Evolutionary conservation across 2,113 vertebrate genomes (phyloP).

Genomic region (Rhombomys opimus): DNA sequence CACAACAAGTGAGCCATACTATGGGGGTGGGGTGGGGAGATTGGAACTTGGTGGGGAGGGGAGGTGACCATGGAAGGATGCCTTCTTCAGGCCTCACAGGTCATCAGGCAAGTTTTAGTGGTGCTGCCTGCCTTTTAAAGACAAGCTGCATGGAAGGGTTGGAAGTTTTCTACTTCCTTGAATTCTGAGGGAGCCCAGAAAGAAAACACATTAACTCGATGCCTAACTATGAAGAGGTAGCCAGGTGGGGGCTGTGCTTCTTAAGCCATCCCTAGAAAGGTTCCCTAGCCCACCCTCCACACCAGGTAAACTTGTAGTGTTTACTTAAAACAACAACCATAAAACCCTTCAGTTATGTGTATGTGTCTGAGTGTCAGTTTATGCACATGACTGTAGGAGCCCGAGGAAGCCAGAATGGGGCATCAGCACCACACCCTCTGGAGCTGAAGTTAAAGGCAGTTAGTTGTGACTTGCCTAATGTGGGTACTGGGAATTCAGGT

Average conservation of each 20-base stretch:
- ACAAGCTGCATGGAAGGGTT: not conserved
- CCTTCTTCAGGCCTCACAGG: not conserved
- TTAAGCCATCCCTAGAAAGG: not conserved
- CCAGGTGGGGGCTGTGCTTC: not conserved
- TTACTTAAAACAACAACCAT: not conserved
- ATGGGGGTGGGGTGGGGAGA: not conserved
- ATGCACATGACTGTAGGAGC: not conserved
- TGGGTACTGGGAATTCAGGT: not conserved
- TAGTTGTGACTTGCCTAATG: not conserved
- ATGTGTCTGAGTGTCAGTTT: not conserved
- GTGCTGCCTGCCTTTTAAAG: not conserved
- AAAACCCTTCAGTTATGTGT: not conserved
- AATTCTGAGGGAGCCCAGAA: constrained; percentile 31
- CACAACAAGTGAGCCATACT: not conserved
- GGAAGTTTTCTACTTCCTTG: not conserved
- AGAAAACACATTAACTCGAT: not conserved
- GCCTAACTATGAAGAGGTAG: not conserved
- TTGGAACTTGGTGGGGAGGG: not conserved
- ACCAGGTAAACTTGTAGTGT: not conserved
- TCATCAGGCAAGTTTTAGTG: not conserved
- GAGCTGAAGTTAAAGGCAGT: not conserved
- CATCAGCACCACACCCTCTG: not conserved
- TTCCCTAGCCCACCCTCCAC: not conserved
- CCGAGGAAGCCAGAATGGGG: not conserved
- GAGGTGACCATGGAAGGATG: not conserved